A percentile compares a stretch with the other conserved stretches of the same genome.
phyloP scores from a whole-genome alignment of 2,113 vertebrate genomes.

The Podarcis cretensis region DNA sequence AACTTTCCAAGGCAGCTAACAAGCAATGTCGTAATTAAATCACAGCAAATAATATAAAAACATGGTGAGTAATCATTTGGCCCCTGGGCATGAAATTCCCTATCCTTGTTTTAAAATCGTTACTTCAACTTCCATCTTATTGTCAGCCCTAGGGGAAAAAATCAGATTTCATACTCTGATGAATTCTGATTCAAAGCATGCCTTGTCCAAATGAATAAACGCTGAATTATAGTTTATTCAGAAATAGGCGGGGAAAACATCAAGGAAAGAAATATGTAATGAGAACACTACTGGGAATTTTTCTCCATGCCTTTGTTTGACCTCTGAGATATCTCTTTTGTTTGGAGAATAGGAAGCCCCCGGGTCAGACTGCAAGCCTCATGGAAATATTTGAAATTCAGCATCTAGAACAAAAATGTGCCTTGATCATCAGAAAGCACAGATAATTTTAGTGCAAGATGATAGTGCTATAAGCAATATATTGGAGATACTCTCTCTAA shows the following conservation, averaged over 20 bases:
- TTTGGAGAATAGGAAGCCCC: slow-evolving; percentile 15
- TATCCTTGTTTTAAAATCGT: background rate
- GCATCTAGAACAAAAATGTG: slow-evolving; percentile 10
- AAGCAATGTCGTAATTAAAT: background rate
- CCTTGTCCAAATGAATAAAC: background rate
- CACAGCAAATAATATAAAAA: background rate
- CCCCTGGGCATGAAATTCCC: no score
- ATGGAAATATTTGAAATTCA: slow-evolving; percentile 38
- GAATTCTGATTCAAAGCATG: no score
- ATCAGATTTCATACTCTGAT: background rate
- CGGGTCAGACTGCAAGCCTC: background rate
- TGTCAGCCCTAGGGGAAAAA: background rate
- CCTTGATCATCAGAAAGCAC: slow-evolving; percentile 45
- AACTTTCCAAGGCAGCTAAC: background rate
- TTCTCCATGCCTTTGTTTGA: background rate
- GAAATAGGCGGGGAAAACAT: background rate
- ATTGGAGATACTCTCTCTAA: slow-evolving; percentile 30
- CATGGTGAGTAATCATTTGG: background rate
- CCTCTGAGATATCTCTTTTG: slow-evolving; percentile 12
- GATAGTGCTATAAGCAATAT: slow-evolving; percentile 48
- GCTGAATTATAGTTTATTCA: background rate
- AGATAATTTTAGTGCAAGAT: slow-evolving; percentile 55
- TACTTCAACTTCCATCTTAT: background rate
- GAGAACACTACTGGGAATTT: background rate
- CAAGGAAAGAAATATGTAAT: background rate